Evolutionary conservation across 2,797 vertebrate species (phyloP).

Genomic region (Acropternis orthonyx): DNA sequence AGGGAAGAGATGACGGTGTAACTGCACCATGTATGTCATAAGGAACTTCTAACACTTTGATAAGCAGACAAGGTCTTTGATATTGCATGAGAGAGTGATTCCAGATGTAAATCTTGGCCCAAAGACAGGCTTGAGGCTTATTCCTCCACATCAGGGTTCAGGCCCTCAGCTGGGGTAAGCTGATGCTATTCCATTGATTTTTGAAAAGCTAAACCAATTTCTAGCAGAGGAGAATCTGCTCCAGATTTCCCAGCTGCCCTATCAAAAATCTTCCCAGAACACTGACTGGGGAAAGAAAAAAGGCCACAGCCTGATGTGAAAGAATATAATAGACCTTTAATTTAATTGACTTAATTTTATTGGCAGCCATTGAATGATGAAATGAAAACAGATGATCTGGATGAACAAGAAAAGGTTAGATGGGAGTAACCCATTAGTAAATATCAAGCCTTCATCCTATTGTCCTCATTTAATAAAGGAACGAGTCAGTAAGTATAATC

Average conservation of each 20-base stretch:
- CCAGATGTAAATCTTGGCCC: not conserved
- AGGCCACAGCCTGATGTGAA: constrained; percentile 29
- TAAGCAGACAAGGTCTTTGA: not conserved
- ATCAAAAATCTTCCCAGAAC: constrained; percentile 37
- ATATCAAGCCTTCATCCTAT: constrained; percentile 53
- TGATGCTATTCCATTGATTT: constrained; percentile 27
- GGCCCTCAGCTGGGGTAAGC: not conserved
- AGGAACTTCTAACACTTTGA: not conserved
- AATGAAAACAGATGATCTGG: constrained; percentile 62
- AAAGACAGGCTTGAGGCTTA: not conserved
- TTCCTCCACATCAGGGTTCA: not conserved
- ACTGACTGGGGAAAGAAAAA: constrained; percentile 31
- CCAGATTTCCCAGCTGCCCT: constrained; percentile 51
- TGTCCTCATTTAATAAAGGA: constrained; percentile 65
- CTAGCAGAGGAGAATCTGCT: constrained; percentile 37
- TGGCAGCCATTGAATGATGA: constrained; percentile 47
- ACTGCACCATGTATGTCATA: not conserved
- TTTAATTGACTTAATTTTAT: constrained; percentile 62
- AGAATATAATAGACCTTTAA: constrained; percentile 55
- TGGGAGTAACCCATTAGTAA: constrained; percentile 57
- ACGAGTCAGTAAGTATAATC: constrained; percentile 13
- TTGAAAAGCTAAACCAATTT: constrained; percentile 41
- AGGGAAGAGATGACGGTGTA: not conserved
- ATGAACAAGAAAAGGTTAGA: constrained; percentile 50
- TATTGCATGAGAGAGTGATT: not conserved